Evolutionary conservation across 2,888 invertebrate species (phyloP).

Genomic region (Acleris cristana): DNA sequence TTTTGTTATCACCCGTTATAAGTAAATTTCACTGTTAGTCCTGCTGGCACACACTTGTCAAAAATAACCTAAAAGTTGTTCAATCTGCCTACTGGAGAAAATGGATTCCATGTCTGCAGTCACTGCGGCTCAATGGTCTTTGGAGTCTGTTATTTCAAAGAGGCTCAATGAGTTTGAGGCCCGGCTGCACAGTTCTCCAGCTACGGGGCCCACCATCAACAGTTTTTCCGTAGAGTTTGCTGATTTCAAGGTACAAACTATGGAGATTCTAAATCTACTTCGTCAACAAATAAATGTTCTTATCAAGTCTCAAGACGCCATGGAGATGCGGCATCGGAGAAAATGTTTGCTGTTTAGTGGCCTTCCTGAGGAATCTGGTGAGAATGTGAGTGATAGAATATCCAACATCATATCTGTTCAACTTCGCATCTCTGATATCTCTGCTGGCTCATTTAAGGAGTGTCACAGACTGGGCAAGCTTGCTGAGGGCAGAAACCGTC

Average conservation of each 20-base stretch:
- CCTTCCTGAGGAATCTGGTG: neutral
- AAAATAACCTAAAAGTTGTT: neutral
- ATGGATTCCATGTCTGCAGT: too few relatives aligned
- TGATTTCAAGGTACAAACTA: neutral
- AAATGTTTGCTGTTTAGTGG: neutral
- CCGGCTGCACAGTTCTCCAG: too few relatives aligned
- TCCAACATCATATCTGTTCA: neutral
- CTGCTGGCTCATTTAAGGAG: neutral
- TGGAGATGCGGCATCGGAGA: conserved; percentile 8
- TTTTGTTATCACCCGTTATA: too few relatives aligned
- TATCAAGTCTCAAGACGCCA: neutral
- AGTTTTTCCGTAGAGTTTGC: neutral
- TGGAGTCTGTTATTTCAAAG: too few relatives aligned
- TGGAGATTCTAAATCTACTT: neutral
- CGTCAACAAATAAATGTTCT: neutral
- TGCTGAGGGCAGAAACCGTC: neutral
- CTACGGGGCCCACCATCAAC: neutral
- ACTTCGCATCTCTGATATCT: neutral
- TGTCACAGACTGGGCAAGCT: conserved; percentile 8
- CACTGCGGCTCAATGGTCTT: too few relatives aligned
- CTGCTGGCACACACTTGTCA: neutral
- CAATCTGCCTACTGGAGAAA: too few relatives aligned
- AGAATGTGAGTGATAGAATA: neutral
- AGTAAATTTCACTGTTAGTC: neutral
- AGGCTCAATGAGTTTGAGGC: too few relatives aligned